A percentile compares a stretch with the other conserved stretches of the same genome.
phyloP scores from a whole-genome alignment of 2,113 vertebrate genomes.

The Protobothrops flavoviridis region DNA sequence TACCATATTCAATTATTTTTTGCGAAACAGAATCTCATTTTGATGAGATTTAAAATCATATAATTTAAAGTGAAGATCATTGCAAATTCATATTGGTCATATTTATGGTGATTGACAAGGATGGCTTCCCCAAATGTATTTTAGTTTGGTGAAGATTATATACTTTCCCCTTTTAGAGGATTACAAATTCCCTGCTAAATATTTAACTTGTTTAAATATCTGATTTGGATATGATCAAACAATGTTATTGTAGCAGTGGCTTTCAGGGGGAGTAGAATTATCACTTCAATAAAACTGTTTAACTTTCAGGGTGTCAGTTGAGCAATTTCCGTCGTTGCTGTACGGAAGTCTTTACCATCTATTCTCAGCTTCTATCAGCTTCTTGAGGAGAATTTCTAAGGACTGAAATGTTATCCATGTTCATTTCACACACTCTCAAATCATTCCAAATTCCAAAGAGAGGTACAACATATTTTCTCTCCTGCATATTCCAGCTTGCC shows the following conservation, averaged over 20 bases:
- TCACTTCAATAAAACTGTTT: background rate
- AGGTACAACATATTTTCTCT: background rate
- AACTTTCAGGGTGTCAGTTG: background rate
- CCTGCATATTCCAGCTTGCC: background rate
- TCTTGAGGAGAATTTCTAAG: background rate
- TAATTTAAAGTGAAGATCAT: background rate
- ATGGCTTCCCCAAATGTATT: background rate
- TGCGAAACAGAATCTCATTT: background rate
- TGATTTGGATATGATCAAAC: background rate
- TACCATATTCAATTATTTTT: background rate
- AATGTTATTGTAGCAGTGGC: background rate
- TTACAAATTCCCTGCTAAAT: background rate
- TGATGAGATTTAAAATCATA: background rate
- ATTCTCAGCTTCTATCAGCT: background rate
- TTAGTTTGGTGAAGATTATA: background rate
- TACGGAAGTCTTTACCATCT: background rate
- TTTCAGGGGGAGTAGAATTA: background rate
- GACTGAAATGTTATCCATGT: background rate
- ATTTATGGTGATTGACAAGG: background rate
- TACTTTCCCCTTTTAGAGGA: background rate
- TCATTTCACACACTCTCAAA: background rate
- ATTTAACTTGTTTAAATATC: background rate
- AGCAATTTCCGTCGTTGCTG: background rate
- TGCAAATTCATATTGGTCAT: background rate
- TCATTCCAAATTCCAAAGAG: background rate